Conservation (phyloP, 1,140 invertebrate genomes). For the Rhysida immarginata region DNA sequence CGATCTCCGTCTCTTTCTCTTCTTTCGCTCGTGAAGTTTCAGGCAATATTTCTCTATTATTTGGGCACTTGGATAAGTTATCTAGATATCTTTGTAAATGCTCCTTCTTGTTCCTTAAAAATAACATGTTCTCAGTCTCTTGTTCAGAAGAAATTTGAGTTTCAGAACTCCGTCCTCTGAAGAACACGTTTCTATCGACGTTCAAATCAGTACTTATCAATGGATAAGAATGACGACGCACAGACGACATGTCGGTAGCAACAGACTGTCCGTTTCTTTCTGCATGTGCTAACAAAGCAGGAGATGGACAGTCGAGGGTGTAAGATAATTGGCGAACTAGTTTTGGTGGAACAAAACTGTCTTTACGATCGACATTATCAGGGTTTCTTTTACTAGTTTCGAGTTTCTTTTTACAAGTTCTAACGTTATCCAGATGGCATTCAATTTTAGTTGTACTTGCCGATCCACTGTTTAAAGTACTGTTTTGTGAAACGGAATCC, state of each 20-base stretch:
- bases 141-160: too few relatives aligned
- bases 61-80: background rate
- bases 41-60: too few relatives aligned
- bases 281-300: slow-evolving; percentile 2
- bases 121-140: too few relatives aligned
- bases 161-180: too few relatives aligned
- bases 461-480: background rate
- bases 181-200: too few relatives aligned
- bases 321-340: slow-evolving; percentile 2
- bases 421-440: background rate
- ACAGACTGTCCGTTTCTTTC: background rate
- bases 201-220: too few relatives aligned
- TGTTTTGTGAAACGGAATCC: too few relatives aligned
- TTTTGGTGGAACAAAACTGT: background rate
- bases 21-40: too few relatives aligned
- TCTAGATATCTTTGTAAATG: background rate
- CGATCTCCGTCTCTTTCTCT: too few relatives aligned
- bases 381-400: background rate
- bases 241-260: background rate
- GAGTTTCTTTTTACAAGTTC: background rate
- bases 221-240: background rate
- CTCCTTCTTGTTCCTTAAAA: background rate
- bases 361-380: background rate
- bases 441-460: background rate
- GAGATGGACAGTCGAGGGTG: slow-evolving; percentile 7